Conservation (phyloP, 2,797 vertebrate genomes). For the Sebastes oblongus region DNA sequence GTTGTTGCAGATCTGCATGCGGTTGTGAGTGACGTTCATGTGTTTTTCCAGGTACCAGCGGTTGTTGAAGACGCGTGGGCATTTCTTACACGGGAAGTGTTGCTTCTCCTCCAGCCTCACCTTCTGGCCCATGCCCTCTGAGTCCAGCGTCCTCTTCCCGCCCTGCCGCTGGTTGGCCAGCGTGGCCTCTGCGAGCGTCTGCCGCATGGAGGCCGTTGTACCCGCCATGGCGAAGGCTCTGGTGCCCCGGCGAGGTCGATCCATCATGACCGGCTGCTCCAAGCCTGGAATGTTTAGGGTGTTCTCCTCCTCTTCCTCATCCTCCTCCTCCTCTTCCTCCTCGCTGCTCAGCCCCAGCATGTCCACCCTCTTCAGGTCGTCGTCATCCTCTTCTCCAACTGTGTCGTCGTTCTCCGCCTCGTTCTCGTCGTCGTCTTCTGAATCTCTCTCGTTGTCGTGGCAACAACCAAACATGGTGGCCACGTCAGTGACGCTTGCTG, state of each 20-base stretch:
- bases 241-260: slow-evolving; percentile 73
- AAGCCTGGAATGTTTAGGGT: slow-evolving; percentile 77
- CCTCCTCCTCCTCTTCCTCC: slow-evolving; percentile 78
- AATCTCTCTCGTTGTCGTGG: slow-evolving; percentile 58
- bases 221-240: slow-evolving; percentile 70
- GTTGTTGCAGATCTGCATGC: slow-evolving; percentile 97
- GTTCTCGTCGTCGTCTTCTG: slow-evolving; percentile 80
- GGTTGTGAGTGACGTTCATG: slow-evolving; percentile 98
- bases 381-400: slow-evolving; percentile 70
- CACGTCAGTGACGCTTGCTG: slow-evolving; percentile 43
- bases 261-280: slow-evolving; percentile 61
- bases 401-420: slow-evolving; percentile 78
- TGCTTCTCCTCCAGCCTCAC: slow-evolving; percentile 96
- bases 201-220: slow-evolving; percentile 72
- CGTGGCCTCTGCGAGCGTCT: slow-evolving; percentile 69
- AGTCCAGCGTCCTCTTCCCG: slow-evolving; percentile 82
- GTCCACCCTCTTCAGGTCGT: slow-evolving; percentile 65
- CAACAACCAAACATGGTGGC: slow-evolving; percentile 74
- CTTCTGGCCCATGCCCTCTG: slow-evolving; percentile 86
- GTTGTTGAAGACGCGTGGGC: slow-evolving; percentile 96
- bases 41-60: slow-evolving; percentile 99
- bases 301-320: slow-evolving; percentile 81
- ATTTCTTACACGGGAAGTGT: slow-evolving; percentile 95
- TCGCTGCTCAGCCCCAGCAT: slow-evolving; percentile 68
- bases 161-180: slow-evolving; percentile 76